Conservation (phyloP, 2,113 vertebrate species). For the Cheilinus undulatus region DNA sequence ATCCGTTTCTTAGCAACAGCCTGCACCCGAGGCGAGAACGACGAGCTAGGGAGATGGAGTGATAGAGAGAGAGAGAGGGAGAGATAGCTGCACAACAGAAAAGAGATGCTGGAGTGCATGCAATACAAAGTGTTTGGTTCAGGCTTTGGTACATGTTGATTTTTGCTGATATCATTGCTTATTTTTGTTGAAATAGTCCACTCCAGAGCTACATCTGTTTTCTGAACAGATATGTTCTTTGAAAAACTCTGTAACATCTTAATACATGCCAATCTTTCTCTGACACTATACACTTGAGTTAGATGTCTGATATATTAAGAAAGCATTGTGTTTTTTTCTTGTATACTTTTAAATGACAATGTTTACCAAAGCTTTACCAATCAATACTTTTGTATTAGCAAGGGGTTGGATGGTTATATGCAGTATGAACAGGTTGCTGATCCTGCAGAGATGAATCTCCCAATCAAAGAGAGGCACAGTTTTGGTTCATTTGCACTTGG, state of each 20-base stretch:
- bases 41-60: constrained; percentile 41
- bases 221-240: neutral
- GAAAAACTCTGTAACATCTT: neutral
- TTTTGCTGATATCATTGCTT: constrained; percentile 27
- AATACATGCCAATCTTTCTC: too few relatives aligned
- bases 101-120: constrained; percentile 5
- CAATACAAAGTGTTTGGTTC: constrained; percentile 28
- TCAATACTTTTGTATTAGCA: neutral
- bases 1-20: constrained; percentile 84
- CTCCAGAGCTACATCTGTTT: constrained; percentile 17
- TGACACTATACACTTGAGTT: too few relatives aligned
- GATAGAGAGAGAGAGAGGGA: constrained; percentile 56
- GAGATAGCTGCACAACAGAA: constrained; percentile 27
- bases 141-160: constrained; percentile 49
- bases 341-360: neutral
- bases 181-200: constrained; percentile 4
- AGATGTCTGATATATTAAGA: neutral
- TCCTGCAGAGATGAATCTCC: neutral
- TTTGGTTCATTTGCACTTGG: neutral
- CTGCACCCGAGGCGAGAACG: constrained; percentile 69
- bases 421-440: neutral
- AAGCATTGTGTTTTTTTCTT: neutral
- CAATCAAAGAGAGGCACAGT: neutral
- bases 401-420: neutral
- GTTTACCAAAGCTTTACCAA: neutral